Conservation (phyloP, 2,888 invertebrate species). For the Nephrotoma flavescens region DNA sequence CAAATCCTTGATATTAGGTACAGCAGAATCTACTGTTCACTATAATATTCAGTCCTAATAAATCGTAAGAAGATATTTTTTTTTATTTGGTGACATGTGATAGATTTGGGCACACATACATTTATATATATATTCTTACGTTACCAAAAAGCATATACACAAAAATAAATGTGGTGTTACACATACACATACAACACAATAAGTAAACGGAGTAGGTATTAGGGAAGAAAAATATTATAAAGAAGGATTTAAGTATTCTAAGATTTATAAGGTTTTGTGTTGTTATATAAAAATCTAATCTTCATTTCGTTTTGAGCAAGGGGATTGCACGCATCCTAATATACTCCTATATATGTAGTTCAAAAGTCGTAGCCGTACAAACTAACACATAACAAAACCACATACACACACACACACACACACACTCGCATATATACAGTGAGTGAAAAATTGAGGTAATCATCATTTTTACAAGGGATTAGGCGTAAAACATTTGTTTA, state of each 20-base stretch:
- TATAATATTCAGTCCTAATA: not conserved
- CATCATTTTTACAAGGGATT: not conserved
- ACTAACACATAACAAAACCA: not conserved
- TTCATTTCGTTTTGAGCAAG: not conserved
- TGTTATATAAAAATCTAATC: not conserved
- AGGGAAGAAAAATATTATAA: not conserved
- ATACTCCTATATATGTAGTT: not conserved
- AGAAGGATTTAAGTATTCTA: not conserved
- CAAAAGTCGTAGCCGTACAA: not conserved
- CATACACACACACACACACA: too few species aligned
- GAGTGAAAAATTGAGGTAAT: not conserved
- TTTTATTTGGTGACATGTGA: not conserved
- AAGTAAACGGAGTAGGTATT: not conserved
- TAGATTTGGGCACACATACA: not conserved
- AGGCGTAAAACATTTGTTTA: not conserved
- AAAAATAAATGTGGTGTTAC: not conserved
- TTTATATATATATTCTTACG: not conserved
- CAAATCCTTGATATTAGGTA: not conserved
- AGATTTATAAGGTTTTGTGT: not conserved
- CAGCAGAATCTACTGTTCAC: not conserved
- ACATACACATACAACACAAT: not conserved
- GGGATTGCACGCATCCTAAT: not conserved
- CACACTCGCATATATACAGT: too few species aligned
- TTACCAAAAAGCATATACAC: not conserved
- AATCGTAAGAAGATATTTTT: not conserved